These are phyloP conservation scores for Psittacula cyanocephala DNA, from an alignment of 2,113 vertebrate genomes.

Conservation along the genomic window DNA sequence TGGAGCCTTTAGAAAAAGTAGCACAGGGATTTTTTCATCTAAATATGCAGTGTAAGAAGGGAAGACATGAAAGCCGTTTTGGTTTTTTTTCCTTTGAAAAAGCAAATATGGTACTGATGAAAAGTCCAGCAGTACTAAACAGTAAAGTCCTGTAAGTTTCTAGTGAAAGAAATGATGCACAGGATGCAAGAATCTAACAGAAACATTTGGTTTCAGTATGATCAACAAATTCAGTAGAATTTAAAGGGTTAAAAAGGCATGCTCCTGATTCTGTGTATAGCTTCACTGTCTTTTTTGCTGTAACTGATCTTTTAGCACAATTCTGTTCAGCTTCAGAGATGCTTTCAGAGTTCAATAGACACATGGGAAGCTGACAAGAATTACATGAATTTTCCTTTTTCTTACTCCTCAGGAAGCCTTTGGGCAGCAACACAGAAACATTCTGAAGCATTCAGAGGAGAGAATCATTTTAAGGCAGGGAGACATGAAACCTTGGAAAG, in stretches of 20 bases:
- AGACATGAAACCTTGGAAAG: background rate
- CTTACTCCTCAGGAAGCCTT: background rate
- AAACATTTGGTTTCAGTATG: background rate
- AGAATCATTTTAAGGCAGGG: background rate
- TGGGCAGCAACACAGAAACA: constrained; percentile 7
- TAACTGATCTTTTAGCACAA: background rate
- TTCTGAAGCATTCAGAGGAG: background rate
- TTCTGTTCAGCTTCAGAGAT: background rate
- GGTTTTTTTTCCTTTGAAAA: background rate
- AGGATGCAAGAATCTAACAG: background rate
- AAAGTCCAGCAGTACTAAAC: background rate
- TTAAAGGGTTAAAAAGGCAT: background rate
- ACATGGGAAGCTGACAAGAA: background rate
- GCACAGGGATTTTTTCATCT: background rate
- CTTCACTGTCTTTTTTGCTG: background rate
- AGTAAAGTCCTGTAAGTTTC: background rate
- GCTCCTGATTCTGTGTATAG: background rate
- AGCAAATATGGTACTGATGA: background rate
- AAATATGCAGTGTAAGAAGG: background rate
- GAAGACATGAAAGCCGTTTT: background rate
- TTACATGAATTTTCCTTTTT: background rate
- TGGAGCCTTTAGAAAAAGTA: background rate
- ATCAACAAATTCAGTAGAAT: background rate
- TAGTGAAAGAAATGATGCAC: background rate
- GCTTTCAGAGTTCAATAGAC: background rate